These are phyloP conservation scores for Varecia variegata DNA, from an alignment of 2,797 vertebrate species.

Conservation along the genomic window DNA sequence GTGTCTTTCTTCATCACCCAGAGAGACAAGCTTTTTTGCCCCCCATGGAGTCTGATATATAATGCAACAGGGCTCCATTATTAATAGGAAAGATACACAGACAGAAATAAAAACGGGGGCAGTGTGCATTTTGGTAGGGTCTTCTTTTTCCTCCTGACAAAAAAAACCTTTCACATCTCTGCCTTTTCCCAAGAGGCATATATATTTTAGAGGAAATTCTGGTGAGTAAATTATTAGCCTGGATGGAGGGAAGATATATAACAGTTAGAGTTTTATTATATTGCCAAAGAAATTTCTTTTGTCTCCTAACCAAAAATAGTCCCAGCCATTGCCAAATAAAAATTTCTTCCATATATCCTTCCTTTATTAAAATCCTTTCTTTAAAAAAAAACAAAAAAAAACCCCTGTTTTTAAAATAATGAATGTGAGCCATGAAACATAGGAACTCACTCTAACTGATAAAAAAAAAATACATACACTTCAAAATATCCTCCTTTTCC, in stretches of 20 bases:
- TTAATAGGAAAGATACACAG: background rate
- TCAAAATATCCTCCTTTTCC: background rate
- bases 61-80: background rate
- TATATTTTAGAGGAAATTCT: background rate
- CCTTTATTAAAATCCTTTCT: background rate
- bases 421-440: background rate
- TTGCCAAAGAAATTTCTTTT: background rate
- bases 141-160: background rate
- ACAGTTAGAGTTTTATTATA: conserved; percentile 16
- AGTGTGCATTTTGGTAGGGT: background rate
- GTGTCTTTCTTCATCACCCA: background rate
- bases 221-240: background rate
- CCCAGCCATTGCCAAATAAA: background rate
- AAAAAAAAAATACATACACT: background rate
- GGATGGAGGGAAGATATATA: background rate
- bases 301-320: background rate
- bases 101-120: background rate
- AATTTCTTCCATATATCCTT: background rate
- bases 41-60: background rate
- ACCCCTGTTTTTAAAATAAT: background rate
- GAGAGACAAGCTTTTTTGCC: background rate
- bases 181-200: background rate
- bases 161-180: background rate
- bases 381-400: background rate
- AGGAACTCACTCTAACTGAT: background rate